Conservation (phyloP, 2,888 invertebrate genomes). For the Nebria salina region DNA sequence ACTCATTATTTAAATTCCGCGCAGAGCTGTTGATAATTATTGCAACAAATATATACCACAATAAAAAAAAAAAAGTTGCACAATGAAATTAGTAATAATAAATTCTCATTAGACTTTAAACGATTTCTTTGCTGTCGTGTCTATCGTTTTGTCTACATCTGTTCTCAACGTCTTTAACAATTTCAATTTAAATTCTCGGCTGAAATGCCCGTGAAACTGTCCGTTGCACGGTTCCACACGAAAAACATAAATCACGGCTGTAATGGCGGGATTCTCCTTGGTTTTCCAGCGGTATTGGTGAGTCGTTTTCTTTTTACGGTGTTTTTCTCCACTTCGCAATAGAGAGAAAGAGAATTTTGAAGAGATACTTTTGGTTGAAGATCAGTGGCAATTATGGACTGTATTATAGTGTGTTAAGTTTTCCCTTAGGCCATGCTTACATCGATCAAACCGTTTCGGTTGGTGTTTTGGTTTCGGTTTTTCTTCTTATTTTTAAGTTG, state of each 20-base stretch:
- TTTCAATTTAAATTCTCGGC: constrained; percentile 45
- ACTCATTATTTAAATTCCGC: no score
- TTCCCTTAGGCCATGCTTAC: constrained; percentile 10
- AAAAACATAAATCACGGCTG: constrained; percentile 41
- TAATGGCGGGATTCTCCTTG: constrained; percentile 19
- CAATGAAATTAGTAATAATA: constrained; percentile 18
- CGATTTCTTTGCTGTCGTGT: constrained; percentile 38
- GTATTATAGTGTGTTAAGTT: constrained; percentile 20
- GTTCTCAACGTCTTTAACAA: constrained; percentile 42
- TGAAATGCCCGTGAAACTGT: constrained; percentile 36
- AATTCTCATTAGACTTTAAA: constrained; percentile 37
- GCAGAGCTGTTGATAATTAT: no score
- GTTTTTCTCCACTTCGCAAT: background rate
- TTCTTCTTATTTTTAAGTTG: background rate
- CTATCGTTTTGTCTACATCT: constrained; percentile 36
- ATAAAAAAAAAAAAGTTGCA: no score
- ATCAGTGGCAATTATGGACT: constrained; percentile 31
- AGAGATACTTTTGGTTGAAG: constrained; percentile 5
- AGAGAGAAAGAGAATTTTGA: background rate
- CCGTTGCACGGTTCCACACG: constrained; percentile 37
- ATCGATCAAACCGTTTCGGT: constrained; percentile 36
- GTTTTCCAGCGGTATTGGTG: background rate
- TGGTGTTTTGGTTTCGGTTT: constrained; percentile 15
- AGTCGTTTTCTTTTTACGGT: background rate
- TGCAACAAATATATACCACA: no score